Percentiles rank a stretch among this genome's conserved stretches.
phyloP scores from a whole-genome alignment of 2,797 vertebrate species.

The Xiphorhynchus erythropygius region DNA sequence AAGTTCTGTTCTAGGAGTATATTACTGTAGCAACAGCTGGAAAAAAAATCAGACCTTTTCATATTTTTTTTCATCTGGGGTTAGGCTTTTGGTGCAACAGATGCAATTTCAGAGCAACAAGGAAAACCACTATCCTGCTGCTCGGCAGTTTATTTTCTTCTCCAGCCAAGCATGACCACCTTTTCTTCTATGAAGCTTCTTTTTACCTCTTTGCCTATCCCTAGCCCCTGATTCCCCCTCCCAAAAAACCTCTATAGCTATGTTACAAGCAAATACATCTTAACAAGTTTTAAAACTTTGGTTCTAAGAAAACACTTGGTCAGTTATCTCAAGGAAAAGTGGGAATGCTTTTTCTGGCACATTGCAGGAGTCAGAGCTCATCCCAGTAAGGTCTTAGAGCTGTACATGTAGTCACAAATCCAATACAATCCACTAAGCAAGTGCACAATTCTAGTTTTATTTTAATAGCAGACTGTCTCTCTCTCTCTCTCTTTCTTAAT shows the following conservation, averaged over 20 bases:
- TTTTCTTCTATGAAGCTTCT: constrained; percentile 68
- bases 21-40: constrained; percentile 70
- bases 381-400: constrained; percentile 78
- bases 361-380: constrained; percentile 78
- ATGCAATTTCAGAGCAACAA: constrained; percentile 73
- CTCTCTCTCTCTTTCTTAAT: constrained; percentile 50
- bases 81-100: constrained; percentile 70
- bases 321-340: constrained; percentile 83
- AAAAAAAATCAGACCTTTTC: constrained; percentile 55
- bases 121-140: constrained; percentile 59
- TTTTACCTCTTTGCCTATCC: constrained; percentile 63
- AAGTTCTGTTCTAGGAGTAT: constrained; percentile 67
- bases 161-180: constrained; percentile 67
- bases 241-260: constrained; percentile 79
- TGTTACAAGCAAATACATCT: constrained; percentile 84
- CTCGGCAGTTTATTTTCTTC: constrained; percentile 43
- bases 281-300: constrained; percentile 86
- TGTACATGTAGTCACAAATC: constrained; percentile 82
- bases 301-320: constrained; percentile 88
- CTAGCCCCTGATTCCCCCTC: constrained; percentile 70
- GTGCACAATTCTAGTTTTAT: constrained; percentile 82
- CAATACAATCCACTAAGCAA: constrained; percentile 84
- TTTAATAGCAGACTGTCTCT: constrained; percentile 76
- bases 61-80: constrained; percentile 48
- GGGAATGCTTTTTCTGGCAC: constrained; percentile 87